Conservation (phyloP, 2,113 vertebrate genomes). For the Aythya baeri region DNA sequence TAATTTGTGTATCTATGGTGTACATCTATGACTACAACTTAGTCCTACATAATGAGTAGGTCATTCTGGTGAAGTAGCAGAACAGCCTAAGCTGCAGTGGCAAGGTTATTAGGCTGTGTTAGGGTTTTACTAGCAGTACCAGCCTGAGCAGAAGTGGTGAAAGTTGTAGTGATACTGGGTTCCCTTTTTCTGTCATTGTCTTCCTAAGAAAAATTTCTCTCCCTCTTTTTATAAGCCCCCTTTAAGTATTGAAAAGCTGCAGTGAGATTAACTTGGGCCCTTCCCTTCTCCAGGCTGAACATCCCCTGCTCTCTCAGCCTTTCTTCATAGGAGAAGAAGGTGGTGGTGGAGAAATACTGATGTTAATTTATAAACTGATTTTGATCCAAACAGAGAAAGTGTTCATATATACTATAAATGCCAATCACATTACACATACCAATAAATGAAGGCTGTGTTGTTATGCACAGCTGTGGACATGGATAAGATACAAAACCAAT, state of each 20-base stretch:
- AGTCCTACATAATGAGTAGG: background rate
- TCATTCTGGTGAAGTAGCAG: background rate
- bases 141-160: background rate
- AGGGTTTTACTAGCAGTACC: background rate
- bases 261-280: no score
- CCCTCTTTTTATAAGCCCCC: no score
- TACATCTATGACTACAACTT: background rate
- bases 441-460: constrained; percentile 7
- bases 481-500: background rate
- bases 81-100: background rate
- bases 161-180: background rate
- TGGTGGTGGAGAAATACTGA: background rate
- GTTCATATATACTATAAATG: background rate
- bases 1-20: background rate
- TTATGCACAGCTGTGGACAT: background rate
- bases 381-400: background rate
- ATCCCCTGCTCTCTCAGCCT: no score
- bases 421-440: background rate
- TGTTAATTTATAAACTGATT: background rate
- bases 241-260: no score
- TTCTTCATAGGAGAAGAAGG: no score
- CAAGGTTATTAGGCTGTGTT: background rate
- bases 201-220: no score
- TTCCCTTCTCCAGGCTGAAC: no score
- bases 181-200: background rate